These are phyloP conservation scores for Formica selysi DNA, from an alignment of 1,140 invertebrate species.

Conservation along the genomic window DNA sequence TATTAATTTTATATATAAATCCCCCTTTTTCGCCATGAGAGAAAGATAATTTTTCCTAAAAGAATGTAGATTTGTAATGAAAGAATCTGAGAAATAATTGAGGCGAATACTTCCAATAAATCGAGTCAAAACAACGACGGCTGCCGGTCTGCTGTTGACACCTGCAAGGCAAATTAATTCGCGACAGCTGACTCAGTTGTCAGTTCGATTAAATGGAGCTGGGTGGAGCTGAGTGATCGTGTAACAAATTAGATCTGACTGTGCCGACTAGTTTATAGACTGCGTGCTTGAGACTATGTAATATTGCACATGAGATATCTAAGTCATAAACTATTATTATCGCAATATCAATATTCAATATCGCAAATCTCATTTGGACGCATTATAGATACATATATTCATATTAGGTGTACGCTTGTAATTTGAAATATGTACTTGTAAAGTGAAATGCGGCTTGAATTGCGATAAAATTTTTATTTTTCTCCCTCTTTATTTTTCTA, in stretches of 20 bases:
- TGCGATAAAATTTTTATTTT: neutral
- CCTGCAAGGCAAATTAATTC: constrained; percentile 81
- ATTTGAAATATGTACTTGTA: neutral
- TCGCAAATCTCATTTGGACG: constrained; percentile 1
- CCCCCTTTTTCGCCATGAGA: neutral
- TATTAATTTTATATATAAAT: neutral
- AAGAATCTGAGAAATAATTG: neutral
- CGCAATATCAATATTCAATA: constrained; percentile 13
- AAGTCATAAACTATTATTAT: constrained; percentile 39
- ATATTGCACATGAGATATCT: constrained; percentile 24
- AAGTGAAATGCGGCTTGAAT: neutral
- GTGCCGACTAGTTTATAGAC: constrained; percentile 35
- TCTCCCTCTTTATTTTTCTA: neutral
- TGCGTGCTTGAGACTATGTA: constrained; percentile 23
- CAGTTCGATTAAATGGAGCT: constrained; percentile 70
- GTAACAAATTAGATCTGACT: constrained; percentile 70
- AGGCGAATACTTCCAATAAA: neutral
- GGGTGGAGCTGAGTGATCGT: constrained; percentile 54
- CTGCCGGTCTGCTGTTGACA: constrained; percentile 74
- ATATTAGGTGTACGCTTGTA: neutral
- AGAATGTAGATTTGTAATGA: neutral
- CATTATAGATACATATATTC: neutral
- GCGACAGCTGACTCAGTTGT: constrained; percentile 81
- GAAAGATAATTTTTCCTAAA: neutral
- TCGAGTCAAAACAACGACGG: constrained; percentile 19